These are phyloP conservation scores for Microtus ochrogaster DNA, from an alignment of 2,113 vertebrate genomes.

Conservation along the genomic window DNA sequence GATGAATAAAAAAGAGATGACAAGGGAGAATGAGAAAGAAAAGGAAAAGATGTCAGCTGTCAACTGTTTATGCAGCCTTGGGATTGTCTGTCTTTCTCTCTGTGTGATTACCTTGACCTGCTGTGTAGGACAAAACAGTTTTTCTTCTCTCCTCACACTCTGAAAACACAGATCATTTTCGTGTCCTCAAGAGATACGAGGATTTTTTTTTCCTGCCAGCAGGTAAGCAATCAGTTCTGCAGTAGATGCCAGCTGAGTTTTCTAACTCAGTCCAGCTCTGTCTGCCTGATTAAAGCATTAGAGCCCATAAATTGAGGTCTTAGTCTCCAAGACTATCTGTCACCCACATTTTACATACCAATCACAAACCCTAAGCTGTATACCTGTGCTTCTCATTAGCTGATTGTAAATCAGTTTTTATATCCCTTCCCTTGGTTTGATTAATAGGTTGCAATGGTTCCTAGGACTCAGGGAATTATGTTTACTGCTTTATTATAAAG, in stretches of 20 bases:
- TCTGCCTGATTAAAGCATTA: not conserved
- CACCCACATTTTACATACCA: not conserved
- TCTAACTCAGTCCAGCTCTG: not conserved
- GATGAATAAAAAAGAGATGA: not conserved
- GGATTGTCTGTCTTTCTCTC: not conserved
- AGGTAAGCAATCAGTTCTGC: not conserved
- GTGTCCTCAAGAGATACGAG: not conserved
- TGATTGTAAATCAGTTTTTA: not conserved
- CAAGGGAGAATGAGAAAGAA: not conserved
- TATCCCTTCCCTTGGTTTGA: not conserved
- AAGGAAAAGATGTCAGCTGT: not conserved
- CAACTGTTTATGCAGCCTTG: not conserved
- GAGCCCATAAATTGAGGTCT: not conserved
- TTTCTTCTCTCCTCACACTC: not conserved
- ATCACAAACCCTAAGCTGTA: not conserved
- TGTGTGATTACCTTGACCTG: not conserved
- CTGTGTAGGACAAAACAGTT: not conserved
- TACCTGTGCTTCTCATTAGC: not conserved
- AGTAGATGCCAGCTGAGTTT: not conserved
- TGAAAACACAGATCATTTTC: not conserved
- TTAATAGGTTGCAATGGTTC: not conserved
- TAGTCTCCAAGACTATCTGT: not conserved
- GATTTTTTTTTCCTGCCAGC: not conserved
- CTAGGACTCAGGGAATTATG: not conserved
- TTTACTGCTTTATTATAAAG: not conserved